Conservation (phyloP, 1,140 invertebrate species). For the Drosophila subobscura region DNA sequence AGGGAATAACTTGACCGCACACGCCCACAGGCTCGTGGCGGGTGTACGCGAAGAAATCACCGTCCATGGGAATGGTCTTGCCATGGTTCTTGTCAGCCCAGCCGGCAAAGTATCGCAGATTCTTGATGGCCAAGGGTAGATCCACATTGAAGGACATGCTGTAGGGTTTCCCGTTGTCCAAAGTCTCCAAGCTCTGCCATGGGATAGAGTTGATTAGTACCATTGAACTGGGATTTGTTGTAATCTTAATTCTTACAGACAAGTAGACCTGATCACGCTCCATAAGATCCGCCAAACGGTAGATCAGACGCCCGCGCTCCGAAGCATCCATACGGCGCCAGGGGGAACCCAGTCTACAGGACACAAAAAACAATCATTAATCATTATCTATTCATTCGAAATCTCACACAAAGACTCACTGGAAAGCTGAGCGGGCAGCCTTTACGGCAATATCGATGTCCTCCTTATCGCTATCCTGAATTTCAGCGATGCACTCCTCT, state of each 20-base stretch:
- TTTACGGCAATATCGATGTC: conserved; percentile 94
- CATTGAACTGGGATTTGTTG: too few relatives aligned
- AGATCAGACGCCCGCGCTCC: conserved; percentile 90
- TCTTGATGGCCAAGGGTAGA: conserved; percentile 87
- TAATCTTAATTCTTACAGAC: conserved; percentile 86
- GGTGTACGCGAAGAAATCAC: conserved; percentile 94
- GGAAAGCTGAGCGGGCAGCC: conserved; percentile 93
- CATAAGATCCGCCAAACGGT: conserved; percentile 92
- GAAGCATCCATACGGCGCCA: conserved; percentile 97
- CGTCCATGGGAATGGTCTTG: conserved; percentile 95
- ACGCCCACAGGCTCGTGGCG: conserved; percentile 98
- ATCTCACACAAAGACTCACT: conserved; percentile 72
- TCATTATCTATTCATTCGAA: not conserved
- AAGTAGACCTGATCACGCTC: conserved; percentile 91
- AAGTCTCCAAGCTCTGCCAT: conserved; percentile 93
- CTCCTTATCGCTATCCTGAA: conserved; percentile 92
- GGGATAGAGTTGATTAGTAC: too few relatives aligned
- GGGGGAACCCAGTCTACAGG: conserved; percentile 87
- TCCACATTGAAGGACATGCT: conserved; percentile 89
- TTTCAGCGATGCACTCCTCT: conserved; percentile 92
- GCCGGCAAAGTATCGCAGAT: conserved; percentile 93
- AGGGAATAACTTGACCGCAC: conserved; percentile 98
- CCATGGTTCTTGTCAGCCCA: conserved; percentile 83
- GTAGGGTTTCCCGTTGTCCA: conserved; percentile 98
- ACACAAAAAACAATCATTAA: not conserved